Conservation (phyloP, 2,888 invertebrate genomes). For the Dicyrtomina minuta region DNA sequence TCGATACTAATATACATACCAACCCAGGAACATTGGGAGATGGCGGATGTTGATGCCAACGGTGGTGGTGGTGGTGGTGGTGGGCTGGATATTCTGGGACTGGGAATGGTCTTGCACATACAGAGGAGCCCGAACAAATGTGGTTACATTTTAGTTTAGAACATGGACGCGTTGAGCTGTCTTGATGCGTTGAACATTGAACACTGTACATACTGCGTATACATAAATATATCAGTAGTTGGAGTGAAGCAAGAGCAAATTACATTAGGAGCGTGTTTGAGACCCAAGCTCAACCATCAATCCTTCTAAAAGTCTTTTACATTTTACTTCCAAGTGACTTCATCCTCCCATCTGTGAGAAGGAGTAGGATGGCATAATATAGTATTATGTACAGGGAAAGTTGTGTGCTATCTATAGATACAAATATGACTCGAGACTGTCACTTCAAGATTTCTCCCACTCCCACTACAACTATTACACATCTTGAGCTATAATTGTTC, state of each 20-base stretch:
- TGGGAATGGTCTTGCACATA: too few relatives aligned
- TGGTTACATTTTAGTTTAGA: too few relatives aligned
- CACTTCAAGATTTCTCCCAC: slow-evolving; percentile 1
- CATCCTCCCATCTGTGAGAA: not conserved
- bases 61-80: too few relatives aligned
- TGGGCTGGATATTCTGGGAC: too few relatives aligned
- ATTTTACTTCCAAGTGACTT: slow-evolving; percentile 18
- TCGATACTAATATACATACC: too few relatives aligned
- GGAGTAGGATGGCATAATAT: not conserved
- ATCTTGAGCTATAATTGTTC: slow-evolving; percentile 25
- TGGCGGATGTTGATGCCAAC: too few relatives aligned
- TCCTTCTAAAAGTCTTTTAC: slow-evolving; percentile 13
- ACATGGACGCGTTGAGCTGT: too few relatives aligned
- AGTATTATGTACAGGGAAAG: not conserved
- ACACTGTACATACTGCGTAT: not conserved
- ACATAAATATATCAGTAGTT: not conserved
- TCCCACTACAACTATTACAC: slow-evolving; percentile 13
- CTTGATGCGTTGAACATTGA: not conserved
- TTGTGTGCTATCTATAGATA: not conserved
- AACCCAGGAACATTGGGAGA: too few relatives aligned
- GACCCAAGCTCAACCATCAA: slow-evolving; percentile 24
- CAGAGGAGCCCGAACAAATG: too few relatives aligned
- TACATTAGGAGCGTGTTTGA: slow-evolving; percentile 16
- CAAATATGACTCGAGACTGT: not conserved
- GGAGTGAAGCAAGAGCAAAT: slow-evolving; percentile 23